Base-by-base conservation (phyloP, 1,140 invertebrate genomes). In the Aphis craccivora region DNA sequence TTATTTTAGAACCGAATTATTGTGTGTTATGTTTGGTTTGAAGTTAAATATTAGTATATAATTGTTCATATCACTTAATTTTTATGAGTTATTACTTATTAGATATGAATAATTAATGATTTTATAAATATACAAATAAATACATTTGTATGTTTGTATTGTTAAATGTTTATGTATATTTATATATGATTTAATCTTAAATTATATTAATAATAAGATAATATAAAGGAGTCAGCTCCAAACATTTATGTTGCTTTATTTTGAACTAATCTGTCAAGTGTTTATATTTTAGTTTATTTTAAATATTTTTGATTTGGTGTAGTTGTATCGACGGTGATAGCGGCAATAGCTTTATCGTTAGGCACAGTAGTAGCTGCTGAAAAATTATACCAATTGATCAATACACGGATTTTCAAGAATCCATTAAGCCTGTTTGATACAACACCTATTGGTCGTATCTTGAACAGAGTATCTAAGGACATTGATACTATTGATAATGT, bases 341-440 rank as follows among this genome's bases (percentile, higher is more conserved):
- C 93, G 30, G 93, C 94, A 76, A 83, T 94, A 91, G 86, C 48
- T 91, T 81, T 94, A 91, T 94, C 94, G 67, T 86, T 93, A 91
- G 93, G 93, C 76, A 93, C 92, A 67, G 96, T 96, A 94, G 96
- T 97, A 96, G 95, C 96, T 93, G 98, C 98, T 67, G 97, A 98
- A 93, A 96, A 95, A 94, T 95, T 96, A 90, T 96, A 99, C 94
- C 98, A 99, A 96, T 95, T 96, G 94, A 95, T 96, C 94, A 97
- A 99, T 95, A 94, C 95, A 90, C 97, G 97, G 94, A 96, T 99
- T 94, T 95, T 99, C 95, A 96, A 96, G 95, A 96, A 97, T 90
- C 97, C 97, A 94, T 96, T 97, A 95, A 96, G 96, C 95, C 98
- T 98, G 96, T 99, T 98, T 96, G 98, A 99, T 95, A 97, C 97